phyloP scores from a whole-genome alignment of 2,113 vertebrate genomes.

The Tylochromis polylepis region DNA sequence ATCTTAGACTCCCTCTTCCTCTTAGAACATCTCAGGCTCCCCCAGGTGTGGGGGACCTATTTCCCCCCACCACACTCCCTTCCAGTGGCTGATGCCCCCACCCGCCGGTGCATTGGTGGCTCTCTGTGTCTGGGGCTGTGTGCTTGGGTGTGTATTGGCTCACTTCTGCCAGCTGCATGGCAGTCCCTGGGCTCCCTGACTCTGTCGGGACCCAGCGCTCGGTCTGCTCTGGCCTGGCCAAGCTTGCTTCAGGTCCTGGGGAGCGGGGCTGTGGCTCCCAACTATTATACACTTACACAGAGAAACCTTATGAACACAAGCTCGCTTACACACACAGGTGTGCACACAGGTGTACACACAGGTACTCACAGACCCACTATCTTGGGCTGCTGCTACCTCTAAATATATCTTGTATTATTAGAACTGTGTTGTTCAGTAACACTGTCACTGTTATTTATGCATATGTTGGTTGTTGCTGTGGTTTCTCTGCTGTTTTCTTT shows the following conservation, averaged over 20 bases:
- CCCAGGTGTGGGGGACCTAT: not conserved
- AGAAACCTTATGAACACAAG: not conserved
- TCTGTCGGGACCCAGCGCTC: too few relatives aligned
- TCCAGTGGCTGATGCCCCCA: not conserved
- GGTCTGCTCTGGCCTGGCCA: not conserved
- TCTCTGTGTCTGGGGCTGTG: not conserved
- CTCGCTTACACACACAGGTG: not conserved
- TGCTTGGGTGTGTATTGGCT: too few relatives aligned
- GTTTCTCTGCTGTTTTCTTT: not conserved
- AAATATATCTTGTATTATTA: not conserved
- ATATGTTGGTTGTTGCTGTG: not conserved
- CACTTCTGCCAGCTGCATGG: too few relatives aligned
- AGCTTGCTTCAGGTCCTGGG: not conserved
- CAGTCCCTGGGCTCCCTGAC: too few relatives aligned
- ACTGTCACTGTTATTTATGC: not conserved
- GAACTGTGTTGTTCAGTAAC: not conserved
- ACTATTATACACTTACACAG: not conserved
- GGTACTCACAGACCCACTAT: not conserved
- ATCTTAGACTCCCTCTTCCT: not conserved
- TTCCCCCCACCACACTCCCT: not conserved
- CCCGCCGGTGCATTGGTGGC: not conserved
- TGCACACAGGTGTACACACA: not conserved
- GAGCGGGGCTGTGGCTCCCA: not conserved
- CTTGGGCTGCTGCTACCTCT: not conserved
- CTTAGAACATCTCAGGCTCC: not conserved